These are phyloP conservation scores for Dicyrtoma fusca DNA, from an alignment of 2,888 invertebrate genomes.

Conservation along the genomic window DNA sequence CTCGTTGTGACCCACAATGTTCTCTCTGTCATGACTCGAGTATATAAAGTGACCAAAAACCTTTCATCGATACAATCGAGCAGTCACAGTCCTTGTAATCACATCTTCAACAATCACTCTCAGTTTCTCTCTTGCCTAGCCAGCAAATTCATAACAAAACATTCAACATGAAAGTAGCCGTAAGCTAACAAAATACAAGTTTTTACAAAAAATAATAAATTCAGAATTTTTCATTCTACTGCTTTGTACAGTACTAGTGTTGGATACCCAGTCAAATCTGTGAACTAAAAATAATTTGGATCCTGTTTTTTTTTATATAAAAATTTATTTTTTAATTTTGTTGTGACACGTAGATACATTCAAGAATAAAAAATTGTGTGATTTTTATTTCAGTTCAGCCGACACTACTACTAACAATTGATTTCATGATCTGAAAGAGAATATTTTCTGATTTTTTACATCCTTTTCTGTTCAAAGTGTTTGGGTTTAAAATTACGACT, in stretches of 20 bases:
- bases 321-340: background rate
- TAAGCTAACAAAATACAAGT: conserved; percentile 8
- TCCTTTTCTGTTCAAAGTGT: background rate
- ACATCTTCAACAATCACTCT: conserved; percentile 13
- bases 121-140: no score
- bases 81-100: conserved; percentile 22
- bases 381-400: no score
- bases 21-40: conserved; percentile 12
- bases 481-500: no score
- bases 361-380: background rate
- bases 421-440: no score
- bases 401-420: no score
- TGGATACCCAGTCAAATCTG: background rate
- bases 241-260: no score
- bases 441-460: no score
- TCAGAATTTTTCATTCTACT: background rate
- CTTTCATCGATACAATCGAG: conserved; percentile 28
- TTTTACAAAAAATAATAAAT: background rate
- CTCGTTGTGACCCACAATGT: background rate
- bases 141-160: background rate
- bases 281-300: background rate
- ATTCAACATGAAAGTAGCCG: conserved; percentile 33
- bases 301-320: no score
- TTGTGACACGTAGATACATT: background rate
- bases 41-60: conserved; percentile 32